Conservation (phyloP, 2,888 invertebrate genomes). For the Synanthedon formicaeformis region DNA sequence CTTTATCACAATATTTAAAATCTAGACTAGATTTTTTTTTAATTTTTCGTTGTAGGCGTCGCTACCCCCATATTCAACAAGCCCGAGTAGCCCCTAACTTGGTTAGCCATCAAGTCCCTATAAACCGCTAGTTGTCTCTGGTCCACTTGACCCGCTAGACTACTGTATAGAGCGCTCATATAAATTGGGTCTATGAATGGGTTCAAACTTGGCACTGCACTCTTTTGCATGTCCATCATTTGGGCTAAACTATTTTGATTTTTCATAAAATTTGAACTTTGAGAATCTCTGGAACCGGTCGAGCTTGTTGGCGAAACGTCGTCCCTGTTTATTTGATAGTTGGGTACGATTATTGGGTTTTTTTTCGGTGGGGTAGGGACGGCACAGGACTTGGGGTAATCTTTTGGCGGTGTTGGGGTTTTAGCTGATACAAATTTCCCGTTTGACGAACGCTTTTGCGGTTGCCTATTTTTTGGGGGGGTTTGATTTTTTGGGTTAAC, state of each 20-base stretch:
- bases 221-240: constrained; percentile 31
- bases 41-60: constrained; percentile 61
- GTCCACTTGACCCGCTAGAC: constrained; percentile 48
- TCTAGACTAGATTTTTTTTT: constrained; percentile 18
- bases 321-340: constrained; percentile 43
- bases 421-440: constrained; percentile 69
- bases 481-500: constrained; percentile 63
- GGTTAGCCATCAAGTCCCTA: constrained; percentile 49
- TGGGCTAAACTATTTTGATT: constrained; percentile 18
- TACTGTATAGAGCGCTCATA: constrained; percentile 48
- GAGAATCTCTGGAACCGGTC: constrained; percentile 26
- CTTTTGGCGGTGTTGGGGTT: constrained; percentile 48
- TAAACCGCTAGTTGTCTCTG: constrained; percentile 54
- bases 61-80: constrained; percentile 36
- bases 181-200: constrained; percentile 51
- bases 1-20: constrained; percentile 7
- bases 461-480: constrained; percentile 32
- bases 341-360: constrained; percentile 39
- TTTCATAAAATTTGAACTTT: constrained; percentile 16
- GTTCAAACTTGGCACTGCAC: constrained; percentile 16
- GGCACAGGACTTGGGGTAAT: constrained; percentile 24
- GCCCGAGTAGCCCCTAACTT: constrained; percentile 43
- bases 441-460: constrained; percentile 65
- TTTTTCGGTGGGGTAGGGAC: constrained; percentile 27
- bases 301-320: constrained; percentile 37